phyloP scores from a whole-genome alignment of 2,888 invertebrate species.

The Horisme vitalbata region DNA sequence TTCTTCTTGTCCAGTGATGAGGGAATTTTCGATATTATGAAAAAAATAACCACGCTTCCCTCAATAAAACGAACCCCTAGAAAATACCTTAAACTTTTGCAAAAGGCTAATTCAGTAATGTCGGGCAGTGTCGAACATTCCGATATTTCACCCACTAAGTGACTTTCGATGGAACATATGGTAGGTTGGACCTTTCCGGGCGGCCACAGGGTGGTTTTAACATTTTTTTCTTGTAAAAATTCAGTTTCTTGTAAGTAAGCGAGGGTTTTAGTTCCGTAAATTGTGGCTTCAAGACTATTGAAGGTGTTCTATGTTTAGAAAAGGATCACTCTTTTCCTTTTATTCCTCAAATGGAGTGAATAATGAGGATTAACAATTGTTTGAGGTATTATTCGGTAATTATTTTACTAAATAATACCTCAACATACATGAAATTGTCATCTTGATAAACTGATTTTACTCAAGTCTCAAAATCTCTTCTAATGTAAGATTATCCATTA shows the following conservation, averaged over 20 bases:
- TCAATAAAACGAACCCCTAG: background rate
- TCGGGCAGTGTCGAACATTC: constrained; percentile 45
- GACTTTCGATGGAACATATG: constrained; percentile 76
- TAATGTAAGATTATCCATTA: too few species aligned
- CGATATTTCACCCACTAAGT: constrained; percentile 60
- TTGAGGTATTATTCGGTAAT: too few species aligned
- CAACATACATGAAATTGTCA: too few species aligned
- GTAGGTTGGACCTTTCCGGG: constrained; percentile 54
- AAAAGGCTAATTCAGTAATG: constrained; percentile 34
- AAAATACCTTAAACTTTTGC: constrained; percentile 12
- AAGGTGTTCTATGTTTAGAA: constrained; percentile 4
- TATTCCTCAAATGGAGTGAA: too few species aligned
- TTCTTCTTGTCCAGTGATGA: too few species aligned
- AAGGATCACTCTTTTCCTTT: background rate
- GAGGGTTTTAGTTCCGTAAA: constrained; percentile 42
- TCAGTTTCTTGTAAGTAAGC: constrained; percentile 46
- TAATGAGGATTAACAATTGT: too few species aligned
- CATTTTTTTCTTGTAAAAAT: constrained; percentile 65
- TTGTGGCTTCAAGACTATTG: constrained; percentile 33
- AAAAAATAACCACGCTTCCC: too few species aligned
- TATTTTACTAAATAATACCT: too few species aligned
- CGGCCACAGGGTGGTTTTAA: constrained; percentile 61
- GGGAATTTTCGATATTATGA: too few species aligned
- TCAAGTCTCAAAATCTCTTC: too few species aligned
- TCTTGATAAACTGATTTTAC: too few species aligned